phyloP scores from a whole-genome alignment of 2,113 vertebrate species.

The Colossoma macropomum region DNA sequence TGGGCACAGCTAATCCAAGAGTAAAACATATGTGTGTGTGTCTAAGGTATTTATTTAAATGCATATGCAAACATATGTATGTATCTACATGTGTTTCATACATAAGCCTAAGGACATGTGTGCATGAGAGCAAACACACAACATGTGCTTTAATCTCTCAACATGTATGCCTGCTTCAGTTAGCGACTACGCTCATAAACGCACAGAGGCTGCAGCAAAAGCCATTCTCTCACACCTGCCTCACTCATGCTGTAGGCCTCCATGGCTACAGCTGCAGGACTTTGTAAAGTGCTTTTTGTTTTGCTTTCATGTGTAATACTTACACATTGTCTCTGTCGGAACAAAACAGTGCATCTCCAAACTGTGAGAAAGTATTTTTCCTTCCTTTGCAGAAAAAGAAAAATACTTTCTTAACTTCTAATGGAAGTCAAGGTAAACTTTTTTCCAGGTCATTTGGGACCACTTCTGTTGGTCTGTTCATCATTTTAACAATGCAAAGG shows the following conservation, averaged over 20 bases:
- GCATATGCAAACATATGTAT: neutral
- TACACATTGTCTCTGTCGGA: too few species aligned
- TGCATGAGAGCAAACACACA: slow-evolving; percentile 12
- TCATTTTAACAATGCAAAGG: too few species aligned
- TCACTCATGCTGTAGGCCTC: slow-evolving; percentile 3
- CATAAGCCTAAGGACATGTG: neutral
- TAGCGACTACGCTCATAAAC: neutral
- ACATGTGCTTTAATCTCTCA: slow-evolving; percentile 39
- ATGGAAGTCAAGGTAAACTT: too few species aligned
- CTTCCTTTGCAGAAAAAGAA: too few species aligned
- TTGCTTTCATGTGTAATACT: too few species aligned
- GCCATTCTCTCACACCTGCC: slow-evolving; percentile 13
- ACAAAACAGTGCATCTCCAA: too few species aligned
- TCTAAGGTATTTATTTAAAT: neutral
- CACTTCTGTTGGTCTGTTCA: too few species aligned
- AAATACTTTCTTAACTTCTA: too few species aligned
- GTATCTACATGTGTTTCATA: neutral
- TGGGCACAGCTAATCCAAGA: too few species aligned
- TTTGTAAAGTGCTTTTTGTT: too few species aligned
- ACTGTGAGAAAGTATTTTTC: too few species aligned
- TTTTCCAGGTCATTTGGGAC: too few species aligned
- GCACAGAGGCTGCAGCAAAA: neutral
- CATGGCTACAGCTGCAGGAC: neutral
- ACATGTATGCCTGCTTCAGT: slow-evolving; percentile 13
- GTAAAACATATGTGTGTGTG: neutral